Evolutionary conservation across 1,140 invertebrate species (phyloP).

Genomic region (Penaeus japonicus): DNA sequence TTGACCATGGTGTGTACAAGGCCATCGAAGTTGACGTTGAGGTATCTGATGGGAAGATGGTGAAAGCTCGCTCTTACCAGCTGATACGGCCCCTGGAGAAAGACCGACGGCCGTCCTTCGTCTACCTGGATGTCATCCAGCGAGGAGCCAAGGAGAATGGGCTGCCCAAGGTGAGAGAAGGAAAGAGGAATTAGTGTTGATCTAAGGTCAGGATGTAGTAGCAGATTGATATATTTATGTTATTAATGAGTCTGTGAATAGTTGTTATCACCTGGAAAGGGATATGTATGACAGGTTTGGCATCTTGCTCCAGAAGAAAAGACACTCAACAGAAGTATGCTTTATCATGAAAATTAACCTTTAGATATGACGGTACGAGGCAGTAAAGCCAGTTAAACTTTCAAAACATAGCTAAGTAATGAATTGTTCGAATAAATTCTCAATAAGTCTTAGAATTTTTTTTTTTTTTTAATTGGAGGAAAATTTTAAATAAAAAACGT

Average conservation of each 20-base stretch:
- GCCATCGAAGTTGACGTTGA: constrained; percentile 71
- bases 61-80: constrained; percentile 75
- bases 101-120: constrained; percentile 73
- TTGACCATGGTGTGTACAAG: constrained; percentile 74
- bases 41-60: constrained; percentile 66
- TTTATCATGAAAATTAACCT: too few species aligned
- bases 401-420: too few species aligned
- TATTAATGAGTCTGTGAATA: not conserved
- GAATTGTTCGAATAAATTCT: too few species aligned
- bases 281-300: too few species aligned
- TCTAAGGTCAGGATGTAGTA: not conserved
- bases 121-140: constrained; percentile 73
- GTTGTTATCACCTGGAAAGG: too few species aligned
- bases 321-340: too few species aligned
- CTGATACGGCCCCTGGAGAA: constrained; percentile 67
- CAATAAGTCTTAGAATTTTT: too few species aligned
- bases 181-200: not conserved
- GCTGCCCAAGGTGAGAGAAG: constrained; percentile 67
- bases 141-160: constrained; percentile 75
- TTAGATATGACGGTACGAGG: too few species aligned
- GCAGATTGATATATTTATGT: not conserved
- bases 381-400: too few species aligned
- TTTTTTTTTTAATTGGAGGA: too few species aligned
- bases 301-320: too few species aligned
- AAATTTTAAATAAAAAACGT: too few species aligned